Percentiles rank a stretch among this genome's conserved stretches.
Evolutionary conservation across 2,113 vertebrate genomes (phyloP).

Genomic region (Calcarius ornatus): DNA sequence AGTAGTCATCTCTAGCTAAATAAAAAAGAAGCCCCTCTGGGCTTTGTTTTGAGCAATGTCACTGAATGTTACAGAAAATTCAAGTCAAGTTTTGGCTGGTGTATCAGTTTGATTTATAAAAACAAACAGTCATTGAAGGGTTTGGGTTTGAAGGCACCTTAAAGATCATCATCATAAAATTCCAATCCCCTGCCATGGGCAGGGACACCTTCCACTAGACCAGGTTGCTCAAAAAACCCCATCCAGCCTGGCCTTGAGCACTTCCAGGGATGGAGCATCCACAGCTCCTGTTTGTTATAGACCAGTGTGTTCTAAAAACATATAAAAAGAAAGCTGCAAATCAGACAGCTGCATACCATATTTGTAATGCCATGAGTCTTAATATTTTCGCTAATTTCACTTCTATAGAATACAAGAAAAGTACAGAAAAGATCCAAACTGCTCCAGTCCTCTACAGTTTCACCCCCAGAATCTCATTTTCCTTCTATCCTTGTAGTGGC

Average conservation of each 20-base stretch:
- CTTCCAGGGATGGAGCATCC: not conserved
- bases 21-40: not conserved
- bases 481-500: not conserved
- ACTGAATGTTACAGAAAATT: not conserved
- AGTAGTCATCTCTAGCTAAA: not conserved
- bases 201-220: not conserved
- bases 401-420: not conserved
- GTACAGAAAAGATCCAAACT: not conserved
- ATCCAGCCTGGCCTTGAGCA: not conserved
- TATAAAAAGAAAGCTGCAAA: not conserved
- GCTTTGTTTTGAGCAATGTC: not conserved
- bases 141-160: not conserved
- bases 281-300: rapidly evolving
- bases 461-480: not conserved
- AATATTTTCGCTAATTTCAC: not conserved
- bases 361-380: too few species aligned
- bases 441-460: not conserved
- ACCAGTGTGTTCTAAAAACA: not conserved
- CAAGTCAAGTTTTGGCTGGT: not conserved
- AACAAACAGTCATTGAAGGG: not conserved
- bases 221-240: not conserved
- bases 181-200: not conserved
- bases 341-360: not conserved
- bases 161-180: not conserved
- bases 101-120: not conserved